These are phyloP conservation scores for Nannoperca australis DNA, from an alignment of 2,797 vertebrate species.

Conservation along the genomic window DNA sequence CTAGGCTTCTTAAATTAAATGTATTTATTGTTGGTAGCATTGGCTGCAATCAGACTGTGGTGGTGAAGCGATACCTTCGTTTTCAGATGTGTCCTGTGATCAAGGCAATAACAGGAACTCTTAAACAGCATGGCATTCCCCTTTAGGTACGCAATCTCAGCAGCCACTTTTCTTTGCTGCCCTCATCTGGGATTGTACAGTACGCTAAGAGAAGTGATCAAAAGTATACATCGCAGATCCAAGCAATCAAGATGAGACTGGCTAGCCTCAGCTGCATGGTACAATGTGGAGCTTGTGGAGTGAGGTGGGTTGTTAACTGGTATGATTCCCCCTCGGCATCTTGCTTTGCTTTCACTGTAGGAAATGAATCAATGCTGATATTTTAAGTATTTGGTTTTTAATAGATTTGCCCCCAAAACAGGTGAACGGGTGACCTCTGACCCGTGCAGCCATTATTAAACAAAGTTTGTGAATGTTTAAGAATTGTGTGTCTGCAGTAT, in stretches of 20 bases:
- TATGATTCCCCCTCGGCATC: background rate
- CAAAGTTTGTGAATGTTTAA: background rate
- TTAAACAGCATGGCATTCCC: background rate
- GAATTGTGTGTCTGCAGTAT: background rate
- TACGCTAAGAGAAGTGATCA: background rate
- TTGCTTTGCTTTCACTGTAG: background rate
- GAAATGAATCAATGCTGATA: background rate
- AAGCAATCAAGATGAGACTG: background rate
- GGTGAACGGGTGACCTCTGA: background rate
- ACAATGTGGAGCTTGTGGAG: background rate
- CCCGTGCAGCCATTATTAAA: constrained; percentile 1
- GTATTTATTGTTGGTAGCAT: background rate
- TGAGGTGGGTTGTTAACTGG: background rate
- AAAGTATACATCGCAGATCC: background rate
- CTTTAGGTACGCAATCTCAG: background rate
- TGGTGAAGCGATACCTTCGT: background rate
- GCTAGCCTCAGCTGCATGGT: background rate
- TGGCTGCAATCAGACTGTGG: background rate
- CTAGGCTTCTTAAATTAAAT: background rate
- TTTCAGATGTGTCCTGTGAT: no score
- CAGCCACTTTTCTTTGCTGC: no score
- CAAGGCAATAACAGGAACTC: no score
- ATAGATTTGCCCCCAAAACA: background rate
- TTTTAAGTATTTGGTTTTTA: background rate
- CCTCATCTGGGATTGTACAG: background rate